Percentiles rank a stretch among this genome's conserved stretches.
Conservation (phyloP, 2,113 vertebrate species). For the Merops nubicus region DNA sequence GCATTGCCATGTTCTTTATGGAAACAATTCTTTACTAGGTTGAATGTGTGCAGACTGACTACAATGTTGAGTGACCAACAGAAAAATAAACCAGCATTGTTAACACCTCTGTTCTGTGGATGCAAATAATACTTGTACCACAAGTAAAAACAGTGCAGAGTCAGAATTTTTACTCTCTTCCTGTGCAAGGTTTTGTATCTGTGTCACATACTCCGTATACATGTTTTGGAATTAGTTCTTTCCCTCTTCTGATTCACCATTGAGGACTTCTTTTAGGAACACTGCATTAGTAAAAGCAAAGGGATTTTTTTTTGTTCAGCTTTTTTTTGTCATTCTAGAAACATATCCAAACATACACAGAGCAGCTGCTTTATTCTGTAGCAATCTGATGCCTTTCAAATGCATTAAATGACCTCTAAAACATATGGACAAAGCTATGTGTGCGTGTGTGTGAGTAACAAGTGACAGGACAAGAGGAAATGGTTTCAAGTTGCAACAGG, state of each 20-base stretch:
- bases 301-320: accelerated
- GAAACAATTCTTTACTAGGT: background rate
- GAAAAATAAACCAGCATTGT: background rate
- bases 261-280: background rate
- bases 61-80: background rate
- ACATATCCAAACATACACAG: background rate
- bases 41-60: background rate
- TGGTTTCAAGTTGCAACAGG: background rate
- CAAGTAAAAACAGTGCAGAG: background rate
- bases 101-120: background rate
- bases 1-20: background rate
- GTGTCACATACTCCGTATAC: background rate
- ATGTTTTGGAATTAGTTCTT: background rate
- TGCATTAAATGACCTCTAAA: background rate
- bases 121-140: background rate
- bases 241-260: background rate
- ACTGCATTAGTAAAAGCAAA: background rate
- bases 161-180: background rate
- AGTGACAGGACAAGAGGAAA: background rate
- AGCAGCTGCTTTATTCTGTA: background rate
- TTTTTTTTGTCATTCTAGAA: background rate
- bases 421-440: background rate
- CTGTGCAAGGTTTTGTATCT: background rate
- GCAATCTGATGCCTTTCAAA: background rate
- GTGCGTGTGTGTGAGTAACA: background rate